A percentile compares a stretch with the other conserved stretches of the same genome.
Conservation (phyloP, 2,888 invertebrate species). For the Synanthedon andrenaeformis region DNA sequence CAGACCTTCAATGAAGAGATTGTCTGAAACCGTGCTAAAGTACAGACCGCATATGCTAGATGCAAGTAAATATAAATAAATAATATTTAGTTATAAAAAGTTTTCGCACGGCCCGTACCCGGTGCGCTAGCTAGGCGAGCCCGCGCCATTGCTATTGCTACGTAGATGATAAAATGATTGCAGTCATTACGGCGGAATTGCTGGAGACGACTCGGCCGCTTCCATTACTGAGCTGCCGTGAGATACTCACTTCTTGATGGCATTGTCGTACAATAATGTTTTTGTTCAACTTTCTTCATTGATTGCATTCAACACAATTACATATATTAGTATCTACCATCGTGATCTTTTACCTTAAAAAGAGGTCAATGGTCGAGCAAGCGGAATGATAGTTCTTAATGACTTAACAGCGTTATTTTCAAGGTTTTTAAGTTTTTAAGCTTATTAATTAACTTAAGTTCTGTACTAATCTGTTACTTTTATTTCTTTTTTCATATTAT, state of each 20-base stretch:
- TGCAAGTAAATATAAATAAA: too few species aligned
- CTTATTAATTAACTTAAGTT: too few species aligned
- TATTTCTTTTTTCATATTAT: too few species aligned
- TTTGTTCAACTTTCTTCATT: neutral
- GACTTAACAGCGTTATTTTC: too few species aligned
- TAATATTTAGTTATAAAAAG: neutral
- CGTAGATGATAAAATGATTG: slow-evolving; percentile 65
- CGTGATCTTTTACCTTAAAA: slow-evolving; percentile 8
- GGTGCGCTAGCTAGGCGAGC: slow-evolving; percentile 30
- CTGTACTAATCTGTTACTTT: too few species aligned
- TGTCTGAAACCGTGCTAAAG: too few species aligned
- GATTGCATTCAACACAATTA: neutral
- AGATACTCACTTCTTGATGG: slow-evolving; percentile 22
- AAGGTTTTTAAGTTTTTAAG: too few species aligned
- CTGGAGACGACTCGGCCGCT: slow-evolving; percentile 27
- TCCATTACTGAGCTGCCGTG: slow-evolving; percentile 37
- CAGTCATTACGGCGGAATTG: slow-evolving; percentile 58
- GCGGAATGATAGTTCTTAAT: too few species aligned
- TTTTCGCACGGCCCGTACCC: slow-evolving; percentile 35
- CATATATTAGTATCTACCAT: slow-evolving; percentile 3
- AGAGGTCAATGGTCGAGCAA: too few species aligned
- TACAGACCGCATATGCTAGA: too few species aligned
- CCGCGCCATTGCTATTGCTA: slow-evolving; percentile 52
- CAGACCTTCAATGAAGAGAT: too few species aligned
- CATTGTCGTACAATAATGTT: neutral